phyloP scores from a whole-genome alignment of 1,140 invertebrate species.

The Pectinophora gossypiella region DNA sequence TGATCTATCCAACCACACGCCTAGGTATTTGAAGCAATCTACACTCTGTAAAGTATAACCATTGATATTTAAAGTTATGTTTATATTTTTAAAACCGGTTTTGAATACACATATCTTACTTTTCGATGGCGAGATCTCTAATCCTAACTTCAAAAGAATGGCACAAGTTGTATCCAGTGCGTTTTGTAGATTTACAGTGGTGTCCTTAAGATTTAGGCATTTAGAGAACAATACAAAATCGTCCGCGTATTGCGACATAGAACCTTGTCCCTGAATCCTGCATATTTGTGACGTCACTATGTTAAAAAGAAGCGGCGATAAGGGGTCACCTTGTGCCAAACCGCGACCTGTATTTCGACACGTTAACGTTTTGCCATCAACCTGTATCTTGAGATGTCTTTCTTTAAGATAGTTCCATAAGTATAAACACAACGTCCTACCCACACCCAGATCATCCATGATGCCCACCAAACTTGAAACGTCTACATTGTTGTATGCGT shows the following conservation, averaged over 20 bases:
- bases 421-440: constrained; percentile 4
- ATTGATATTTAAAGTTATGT: no score
- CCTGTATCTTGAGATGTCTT: neutral
- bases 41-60: no score
- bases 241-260: neutral
- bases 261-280: neutral
- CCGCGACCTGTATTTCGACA: neutral
- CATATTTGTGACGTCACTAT: neutral
- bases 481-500: constrained; percentile 7
- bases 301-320: neutral
- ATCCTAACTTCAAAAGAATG: neutral
- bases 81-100: no score
- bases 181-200: neutral
- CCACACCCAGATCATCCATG: neutral
- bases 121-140: neutral
- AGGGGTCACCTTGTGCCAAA: neutral
- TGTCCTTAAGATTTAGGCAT: neutral
- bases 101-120: neutral
- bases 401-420: constrained; percentile 4
- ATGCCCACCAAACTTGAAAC: neutral
- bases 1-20: no score
- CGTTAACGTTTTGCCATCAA: neutral
- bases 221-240: neutral
- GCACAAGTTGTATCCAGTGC: no score
- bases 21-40: no score